These are phyloP conservation scores for Turnix velox DNA, from an alignment of 2,113 vertebrate species.

Conservation along the genomic window DNA sequence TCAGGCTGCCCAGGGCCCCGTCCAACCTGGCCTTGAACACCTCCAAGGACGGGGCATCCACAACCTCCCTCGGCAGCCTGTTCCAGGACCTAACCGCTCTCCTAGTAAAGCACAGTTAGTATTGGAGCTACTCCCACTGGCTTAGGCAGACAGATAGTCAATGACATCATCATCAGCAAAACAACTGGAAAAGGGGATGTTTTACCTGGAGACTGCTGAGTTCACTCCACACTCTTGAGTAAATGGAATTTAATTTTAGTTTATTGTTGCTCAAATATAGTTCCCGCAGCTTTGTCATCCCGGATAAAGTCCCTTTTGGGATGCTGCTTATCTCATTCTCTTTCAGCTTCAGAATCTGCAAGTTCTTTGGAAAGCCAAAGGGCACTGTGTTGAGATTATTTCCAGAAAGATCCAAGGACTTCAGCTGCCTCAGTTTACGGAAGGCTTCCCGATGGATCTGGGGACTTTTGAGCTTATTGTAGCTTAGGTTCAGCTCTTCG, in stretches of 20 bases:
- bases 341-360: slow-evolving; percentile 86
- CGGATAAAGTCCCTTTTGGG: slow-evolving; percentile 80
- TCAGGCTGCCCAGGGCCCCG: too few species aligned
- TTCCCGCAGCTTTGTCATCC: slow-evolving; percentile 88
- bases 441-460: slow-evolving; percentile 90
- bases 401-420: slow-evolving; percentile 89
- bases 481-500: slow-evolving; percentile 95
- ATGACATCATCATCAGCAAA: not conserved
- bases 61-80: too few species aligned
- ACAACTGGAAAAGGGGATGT: not conserved
- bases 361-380: slow-evolving; percentile 86
- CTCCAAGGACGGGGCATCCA: too few species aligned
- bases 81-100: too few species aligned
- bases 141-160: not conserved
- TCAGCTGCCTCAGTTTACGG: slow-evolving; percentile 87
- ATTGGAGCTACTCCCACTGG: not conserved
- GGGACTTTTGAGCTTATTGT: slow-evolving; percentile 88
- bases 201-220: slow-evolving; percentile 85
- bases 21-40: too few species aligned
- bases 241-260: slow-evolving; percentile 85
- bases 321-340: slow-evolving; percentile 84
- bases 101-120: not conserved
- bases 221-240: slow-evolving; percentile 88
- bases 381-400: slow-evolving; percentile 84
- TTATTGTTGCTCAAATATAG: slow-evolving; percentile 88